A percentile compares a stretch with the other conserved stretches of the same genome.
Conservation (phyloP, 2,113 vertebrate species). For the Corapipo altera region DNA sequence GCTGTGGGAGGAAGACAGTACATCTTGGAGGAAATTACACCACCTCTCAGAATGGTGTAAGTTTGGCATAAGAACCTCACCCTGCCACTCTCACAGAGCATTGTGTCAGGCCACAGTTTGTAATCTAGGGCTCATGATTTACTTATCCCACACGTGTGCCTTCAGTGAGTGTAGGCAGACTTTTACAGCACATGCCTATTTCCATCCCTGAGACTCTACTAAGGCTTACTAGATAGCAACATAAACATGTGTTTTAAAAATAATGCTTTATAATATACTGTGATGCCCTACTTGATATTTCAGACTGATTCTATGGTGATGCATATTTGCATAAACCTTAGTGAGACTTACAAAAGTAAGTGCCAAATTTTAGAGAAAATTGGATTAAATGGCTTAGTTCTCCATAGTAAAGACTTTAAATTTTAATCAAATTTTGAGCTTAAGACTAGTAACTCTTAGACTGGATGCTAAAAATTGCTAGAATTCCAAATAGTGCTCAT, state of each 20-base stretch:
- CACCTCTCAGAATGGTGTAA: not conserved
- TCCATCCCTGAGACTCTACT: not conserved
- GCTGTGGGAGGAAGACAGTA: not conserved
- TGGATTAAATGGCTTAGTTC: not conserved
- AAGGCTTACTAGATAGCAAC: not conserved
- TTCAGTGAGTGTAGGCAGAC: not conserved
- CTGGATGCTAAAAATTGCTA: not conserved
- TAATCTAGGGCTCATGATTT: not conserved
- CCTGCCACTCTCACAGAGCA: not conserved
- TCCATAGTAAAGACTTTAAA: not conserved
- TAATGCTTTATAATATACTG: not conserved
- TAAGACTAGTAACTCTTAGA: not conserved
- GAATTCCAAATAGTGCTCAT: not conserved
- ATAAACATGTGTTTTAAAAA: not conserved
- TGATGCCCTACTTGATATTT: not conserved
- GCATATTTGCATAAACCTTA: not conserved
- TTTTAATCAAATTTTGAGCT: not conserved
- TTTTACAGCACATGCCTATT: not conserved
- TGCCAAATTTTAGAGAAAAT: constrained; percentile 18
- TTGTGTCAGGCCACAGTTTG: not conserved
- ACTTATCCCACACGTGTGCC: not conserved
- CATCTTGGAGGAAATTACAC: not conserved
- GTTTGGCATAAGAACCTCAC: not conserved
- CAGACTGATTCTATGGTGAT: not conserved
- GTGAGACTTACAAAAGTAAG: not conserved